Percentiles rank a stretch among this genome's conserved stretches.
phyloP scores from a whole-genome alignment of 2,797 vertebrate genomes.

The Syndactyla subalaris region DNA sequence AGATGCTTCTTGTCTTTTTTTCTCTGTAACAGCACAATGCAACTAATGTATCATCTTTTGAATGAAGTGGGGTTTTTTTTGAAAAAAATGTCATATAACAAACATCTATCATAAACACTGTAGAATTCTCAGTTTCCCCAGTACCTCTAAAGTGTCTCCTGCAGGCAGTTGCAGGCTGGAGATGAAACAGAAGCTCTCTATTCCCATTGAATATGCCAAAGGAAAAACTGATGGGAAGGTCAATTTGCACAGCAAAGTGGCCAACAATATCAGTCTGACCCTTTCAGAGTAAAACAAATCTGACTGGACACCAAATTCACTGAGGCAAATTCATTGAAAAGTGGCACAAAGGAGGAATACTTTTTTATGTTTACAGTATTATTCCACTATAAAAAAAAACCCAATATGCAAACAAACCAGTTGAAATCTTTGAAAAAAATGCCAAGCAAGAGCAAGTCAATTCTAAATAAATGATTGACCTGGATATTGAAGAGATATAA shows the following conservation, averaged over 20 bases:
- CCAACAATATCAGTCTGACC: neutral
- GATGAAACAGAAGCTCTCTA: neutral
- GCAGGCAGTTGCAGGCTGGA: neutral
- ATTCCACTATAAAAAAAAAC: neutral
- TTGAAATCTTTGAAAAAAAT: neutral
- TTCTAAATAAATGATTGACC: neutral
- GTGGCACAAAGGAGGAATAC: neutral
- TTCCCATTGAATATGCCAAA: neutral
- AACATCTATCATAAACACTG: neutral
- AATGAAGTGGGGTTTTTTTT: neutral
- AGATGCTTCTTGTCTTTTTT: neutral
- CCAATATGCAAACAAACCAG: neutral
- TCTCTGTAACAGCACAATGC: neutral
- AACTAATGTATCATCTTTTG: fast-evolving
- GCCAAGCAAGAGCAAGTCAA: neutral
- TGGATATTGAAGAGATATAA: neutral
- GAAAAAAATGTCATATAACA: fast-evolving
- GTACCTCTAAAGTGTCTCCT: neutral
- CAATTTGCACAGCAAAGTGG: neutral
- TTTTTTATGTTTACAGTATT: neutral
- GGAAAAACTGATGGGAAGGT: neutral
- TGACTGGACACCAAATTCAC: neutral
- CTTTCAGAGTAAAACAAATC: neutral
- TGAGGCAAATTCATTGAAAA: neutral
- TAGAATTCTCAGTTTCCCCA: neutral